Evolutionary conservation across 2,888 invertebrate species (phyloP), one percentile per base, ranked within the genome.

Genomic region (Odontocerum albicorne): DNA sequence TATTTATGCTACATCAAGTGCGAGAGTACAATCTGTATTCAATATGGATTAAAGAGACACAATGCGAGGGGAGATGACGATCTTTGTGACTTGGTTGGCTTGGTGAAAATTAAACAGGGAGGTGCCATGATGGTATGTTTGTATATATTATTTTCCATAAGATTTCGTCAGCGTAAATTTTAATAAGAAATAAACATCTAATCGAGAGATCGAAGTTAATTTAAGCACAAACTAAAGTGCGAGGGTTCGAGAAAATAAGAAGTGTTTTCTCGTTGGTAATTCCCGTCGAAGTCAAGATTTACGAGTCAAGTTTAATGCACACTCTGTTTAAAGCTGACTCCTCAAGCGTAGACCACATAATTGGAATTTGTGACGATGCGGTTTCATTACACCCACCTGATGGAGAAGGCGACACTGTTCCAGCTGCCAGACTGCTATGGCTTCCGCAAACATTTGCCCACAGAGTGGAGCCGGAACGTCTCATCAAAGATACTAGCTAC

Each of bases 351-450:
- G 32, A 15, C 17, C 43, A 17, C 52, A 44, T 51, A 36, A 51
- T 44, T 44, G 33, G 42, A 27, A 36, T 43, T 36, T 35, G 51
- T 36, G 51, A 38, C 44, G 36, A 22, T 36, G 52, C 38, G 45
- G 46, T 51, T 51, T 44, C 43, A 44, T 27, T 51, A 43, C 21
- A 16, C 38, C 21, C 38, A 15, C 19, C 8, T 20, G 16, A 4
- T 16, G 32, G 7, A 6, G 27, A 21, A n/a, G 21, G 20, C 2
- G 40, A 7, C 49, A 10, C 19, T 19, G 21, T 12, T 15, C 12
- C 44, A n/a, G 44, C 17, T n/a, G 16, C 47, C 16, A 22, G 27
- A 27, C 10, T 4, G 12, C 6, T 17, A 17, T 4, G 38, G 17
- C 16, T 16, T 13, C 12, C 13, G 22, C 47, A 47, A 47, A 47